Evolutionary conservation across 2,797 vertebrate species (phyloP), one percentile per base, ranked within the genome.

Genomic region (Cryptoblepharus egeriae): DNA sequence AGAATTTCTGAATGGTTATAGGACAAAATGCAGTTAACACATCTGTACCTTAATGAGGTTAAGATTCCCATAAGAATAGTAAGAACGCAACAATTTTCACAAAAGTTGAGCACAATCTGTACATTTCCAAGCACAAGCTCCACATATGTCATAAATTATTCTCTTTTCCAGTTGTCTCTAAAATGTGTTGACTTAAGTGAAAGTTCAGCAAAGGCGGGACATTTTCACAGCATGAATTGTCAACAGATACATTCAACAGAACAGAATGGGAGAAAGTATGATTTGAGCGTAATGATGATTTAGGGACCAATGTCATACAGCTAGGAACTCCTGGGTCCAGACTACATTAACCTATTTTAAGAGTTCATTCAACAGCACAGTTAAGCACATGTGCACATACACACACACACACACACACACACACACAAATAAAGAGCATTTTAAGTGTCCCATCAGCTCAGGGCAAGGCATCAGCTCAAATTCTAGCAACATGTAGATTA

Each of bases 121-220:
- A 87, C 18, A 3, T 79, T 83, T 80, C 83, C 60, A 87, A 83
- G 82, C 84, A 85, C 61, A 80, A 84, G 83, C 73, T 89, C 58
- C 80, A 84, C 92, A 93, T 89, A 91, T 93, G 92, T 91, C 92
- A 77, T 75, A 82, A 93, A 90, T 93, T 91, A 88, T 72, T 90
- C 0, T 91, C 87, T 88, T 89, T 84, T 87, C 77, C 87, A 87
- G 85, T 91, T 89, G 81, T 81, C 86, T 90, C 79, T 79, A 37
- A n/a, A 84, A 93, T 92, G 76, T 57, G 80, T 91, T 91, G 85
- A 92, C 64, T 87, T 75, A 85, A 93, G 79, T 85, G 45, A 72
- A 93, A 92, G 89, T 2, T 37, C 81, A 87, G 81, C 58, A 87
- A 92, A 83, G 78, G 89, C 89, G 83, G 78, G 82, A 94, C 84